Base-by-base conservation (phyloP, 2,797 vertebrate species). In the Liparis tanakae region DNA sequence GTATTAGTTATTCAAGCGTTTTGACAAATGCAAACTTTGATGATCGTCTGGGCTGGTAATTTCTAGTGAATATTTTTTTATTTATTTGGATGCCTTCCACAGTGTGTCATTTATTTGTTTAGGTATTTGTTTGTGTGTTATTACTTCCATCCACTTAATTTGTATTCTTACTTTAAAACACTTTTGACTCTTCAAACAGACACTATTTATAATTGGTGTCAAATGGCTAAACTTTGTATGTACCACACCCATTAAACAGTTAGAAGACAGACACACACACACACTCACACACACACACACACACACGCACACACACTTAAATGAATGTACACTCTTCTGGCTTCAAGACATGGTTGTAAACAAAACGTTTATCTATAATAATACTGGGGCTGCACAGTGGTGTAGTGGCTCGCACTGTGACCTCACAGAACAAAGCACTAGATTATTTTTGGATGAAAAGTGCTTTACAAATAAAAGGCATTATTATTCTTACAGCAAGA, bases 161-260 rank as follows among this genome's bases (percentile, higher is more conserved):
- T 9, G 4, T 5, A 2, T 41, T 48, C 10, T 20, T 22, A n/a
- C 15, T 71, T 57, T 41, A 30, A 69, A 14, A 18, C 46, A 56
- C n/a, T 48, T 43, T 44, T 57, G 2, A 6, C 5, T 9, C 6
- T 60, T 51, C 0, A 33, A 59, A 7, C 44, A 15, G 0, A 5
- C 10, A 6, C 3, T 53, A 2, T 55, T 69, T 9, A 3, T 41
- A 20, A 30, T 59, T 51, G 1, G 3, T 18, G 8, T 50, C 56
- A 34, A 22, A 61, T 53, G 9, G 13, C 10, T 51, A 6, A 13
- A 25, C 60, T 67, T 72, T 69, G 18, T 54, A 15, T 62, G 15
- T 46, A 68, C 81, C 81, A 70, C 74, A 79, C 75, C 68, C 76
- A 39, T 74, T 54, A 39, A 59, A 69, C 25, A 25, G 33, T 58